phyloP scores from a whole-genome alignment of 2,797 vertebrate species.

The Lepilemur septentrionalis region DNA sequence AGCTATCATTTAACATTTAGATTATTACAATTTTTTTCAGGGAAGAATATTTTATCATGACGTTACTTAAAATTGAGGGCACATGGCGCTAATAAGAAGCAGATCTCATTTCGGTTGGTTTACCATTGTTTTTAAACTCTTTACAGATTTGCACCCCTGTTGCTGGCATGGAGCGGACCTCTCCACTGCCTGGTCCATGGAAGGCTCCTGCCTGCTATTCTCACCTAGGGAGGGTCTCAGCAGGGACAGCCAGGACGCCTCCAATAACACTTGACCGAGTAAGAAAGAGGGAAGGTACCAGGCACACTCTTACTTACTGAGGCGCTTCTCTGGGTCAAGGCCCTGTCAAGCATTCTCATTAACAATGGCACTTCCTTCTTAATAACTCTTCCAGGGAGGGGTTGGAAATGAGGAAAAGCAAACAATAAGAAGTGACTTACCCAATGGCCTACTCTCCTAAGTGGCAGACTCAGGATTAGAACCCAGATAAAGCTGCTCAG shows the following conservation, averaged over 20 bases:
- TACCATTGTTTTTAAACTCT: neutral
- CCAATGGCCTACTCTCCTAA: neutral
- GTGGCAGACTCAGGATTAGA: neutral
- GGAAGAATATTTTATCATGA: neutral
- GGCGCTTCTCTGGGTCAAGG: neutral
- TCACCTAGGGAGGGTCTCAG: neutral
- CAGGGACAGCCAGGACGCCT: neutral
- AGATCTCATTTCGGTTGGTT: neutral
- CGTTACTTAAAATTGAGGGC: neutral
- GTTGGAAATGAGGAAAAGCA: neutral
- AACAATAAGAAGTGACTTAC: neutral
- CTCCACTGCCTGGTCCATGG: neutral
- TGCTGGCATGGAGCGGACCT: neutral
- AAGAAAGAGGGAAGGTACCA: neutral
- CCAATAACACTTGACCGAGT: neutral
- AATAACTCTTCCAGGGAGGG: neutral
- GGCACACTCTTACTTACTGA: neutral
- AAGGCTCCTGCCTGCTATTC: neutral
- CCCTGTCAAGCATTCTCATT: neutral
- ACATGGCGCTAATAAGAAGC: neutral
- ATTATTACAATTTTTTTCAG: neutral
- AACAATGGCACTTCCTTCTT: neutral
- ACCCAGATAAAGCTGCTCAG: neutral
- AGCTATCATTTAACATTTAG: neutral
- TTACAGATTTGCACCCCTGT: neutral